Evolutionary conservation across 2,797 vertebrate species (phyloP).

Genomic region (Notolepis coatsorum): DNA sequence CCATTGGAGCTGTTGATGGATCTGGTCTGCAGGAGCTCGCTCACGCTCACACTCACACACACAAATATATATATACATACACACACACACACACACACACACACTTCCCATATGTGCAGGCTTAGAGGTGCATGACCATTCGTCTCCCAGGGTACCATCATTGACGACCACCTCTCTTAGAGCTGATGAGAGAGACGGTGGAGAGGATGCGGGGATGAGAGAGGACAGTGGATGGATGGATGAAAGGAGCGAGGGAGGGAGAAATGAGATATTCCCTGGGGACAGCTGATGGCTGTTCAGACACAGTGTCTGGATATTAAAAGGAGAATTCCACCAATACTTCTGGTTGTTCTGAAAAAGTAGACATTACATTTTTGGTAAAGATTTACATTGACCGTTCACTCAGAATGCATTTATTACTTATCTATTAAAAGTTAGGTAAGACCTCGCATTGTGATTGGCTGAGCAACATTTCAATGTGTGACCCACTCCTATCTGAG

Average conservation of each 20-base stretch:
- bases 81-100: not conserved
- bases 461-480: too few relatives aligned
- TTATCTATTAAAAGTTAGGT: too few relatives aligned
- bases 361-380: too few relatives aligned
- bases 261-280: constrained; percentile 73
- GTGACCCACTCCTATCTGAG: too few relatives aligned
- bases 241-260: not conserved
- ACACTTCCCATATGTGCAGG: constrained; percentile 74
- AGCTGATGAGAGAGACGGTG: constrained; percentile 47
- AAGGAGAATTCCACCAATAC: too few relatives aligned
- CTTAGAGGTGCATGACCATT: constrained; percentile 85
- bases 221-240: constrained; percentile 56
- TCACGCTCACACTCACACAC: not conserved
- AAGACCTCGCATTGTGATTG: too few relatives aligned
- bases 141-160: constrained; percentile 80
- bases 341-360: too few relatives aligned
- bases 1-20: constrained; percentile 95
- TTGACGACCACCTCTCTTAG: constrained; percentile 11
- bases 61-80: not conserved
- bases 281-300: constrained; percentile 87
- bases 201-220: not conserved
- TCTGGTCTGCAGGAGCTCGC: constrained; percentile 88
- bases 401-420: too few relatives aligned
- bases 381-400: too few relatives aligned
- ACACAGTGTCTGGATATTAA: constrained; percentile 66